Evolutionary conservation across 2,113 vertebrate species (phyloP).

Genomic region (Gymnarchus niloticus): DNA sequence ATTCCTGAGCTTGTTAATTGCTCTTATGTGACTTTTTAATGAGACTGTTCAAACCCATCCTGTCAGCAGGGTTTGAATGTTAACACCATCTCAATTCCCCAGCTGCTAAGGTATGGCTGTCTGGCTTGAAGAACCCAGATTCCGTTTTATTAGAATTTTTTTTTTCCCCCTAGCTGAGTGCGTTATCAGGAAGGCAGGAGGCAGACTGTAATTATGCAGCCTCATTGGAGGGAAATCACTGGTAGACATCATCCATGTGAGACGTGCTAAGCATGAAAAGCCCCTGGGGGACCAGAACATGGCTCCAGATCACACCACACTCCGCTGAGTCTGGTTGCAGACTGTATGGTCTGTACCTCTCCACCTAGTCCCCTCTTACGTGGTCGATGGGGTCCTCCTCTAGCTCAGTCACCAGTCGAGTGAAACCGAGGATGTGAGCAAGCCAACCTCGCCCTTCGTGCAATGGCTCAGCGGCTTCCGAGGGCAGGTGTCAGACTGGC

Average conservation of each 20-base stretch:
- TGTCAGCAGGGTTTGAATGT: background rate
- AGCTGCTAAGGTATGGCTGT: background rate
- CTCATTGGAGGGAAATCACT: background rate
- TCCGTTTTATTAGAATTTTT: background rate
- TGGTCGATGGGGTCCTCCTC: background rate
- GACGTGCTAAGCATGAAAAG: background rate
- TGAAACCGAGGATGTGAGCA: background rate
- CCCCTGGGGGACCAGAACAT: constrained; percentile 24
- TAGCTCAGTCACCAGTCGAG: background rate
- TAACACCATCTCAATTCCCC: background rate
- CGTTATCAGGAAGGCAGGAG: background rate
- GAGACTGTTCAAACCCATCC: background rate
- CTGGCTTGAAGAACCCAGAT: background rate
- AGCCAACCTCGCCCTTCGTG: background rate
- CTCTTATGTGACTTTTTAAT: constrained; percentile 13
- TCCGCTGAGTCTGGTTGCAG: constrained; percentile 29
- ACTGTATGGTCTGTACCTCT: background rate
- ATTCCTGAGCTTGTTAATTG: constrained; percentile 11
- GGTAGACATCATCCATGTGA: background rate
- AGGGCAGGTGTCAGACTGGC: background rate
- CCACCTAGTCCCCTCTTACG: background rate
- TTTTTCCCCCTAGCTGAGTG: background rate
- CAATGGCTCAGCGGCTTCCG: background rate
- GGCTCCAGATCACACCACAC: constrained; percentile 44
- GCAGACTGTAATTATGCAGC: background rate